These are phyloP conservation scores for Rhadina sibilatrix DNA, from an alignment of 2,113 vertebrate species.

Conservation along the genomic window DNA sequence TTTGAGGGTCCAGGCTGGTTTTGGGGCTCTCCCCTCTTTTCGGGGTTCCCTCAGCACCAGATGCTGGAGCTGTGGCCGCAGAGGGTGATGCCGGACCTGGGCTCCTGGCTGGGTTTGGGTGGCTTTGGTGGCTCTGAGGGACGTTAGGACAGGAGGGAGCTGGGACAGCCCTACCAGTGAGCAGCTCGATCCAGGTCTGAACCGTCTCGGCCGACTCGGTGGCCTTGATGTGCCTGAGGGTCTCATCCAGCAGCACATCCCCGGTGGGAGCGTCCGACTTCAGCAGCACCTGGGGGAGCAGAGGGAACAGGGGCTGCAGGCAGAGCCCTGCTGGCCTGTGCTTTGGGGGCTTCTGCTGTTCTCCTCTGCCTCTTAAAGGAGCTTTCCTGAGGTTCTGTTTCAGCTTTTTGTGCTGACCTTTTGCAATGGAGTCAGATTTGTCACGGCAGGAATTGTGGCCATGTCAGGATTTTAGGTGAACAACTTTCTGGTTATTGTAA, in stretches of 20 bases:
- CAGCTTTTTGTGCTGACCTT: too few relatives aligned
- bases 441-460: too few relatives aligned
- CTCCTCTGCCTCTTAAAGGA: too few relatives aligned
- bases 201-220: conserved; percentile 76
- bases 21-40: too few relatives aligned
- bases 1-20: neutral
- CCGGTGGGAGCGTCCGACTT: conserved; percentile 79
- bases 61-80: neutral
- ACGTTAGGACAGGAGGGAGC: neutral
- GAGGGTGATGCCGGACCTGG: neutral
- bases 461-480: too few relatives aligned
- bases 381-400: too few relatives aligned
- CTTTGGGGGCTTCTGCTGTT: too few relatives aligned
- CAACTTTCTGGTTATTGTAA: too few relatives aligned
- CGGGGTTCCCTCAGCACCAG: neutral
- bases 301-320: rapidly evolving
- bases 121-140: neutral
- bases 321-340: neutral
- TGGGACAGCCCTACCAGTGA: conserved; percentile 74
- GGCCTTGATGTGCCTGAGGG: conserved; percentile 83
- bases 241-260: conserved; percentile 83
- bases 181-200: conserved; percentile 84
- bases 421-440: too few relatives aligned
- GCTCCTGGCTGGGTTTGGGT: neutral
- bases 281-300: conserved; percentile 73